Evolutionary conservation across 2,888 invertebrate genomes (phyloP).

Genomic region (Orthosia gracilis): DNA sequence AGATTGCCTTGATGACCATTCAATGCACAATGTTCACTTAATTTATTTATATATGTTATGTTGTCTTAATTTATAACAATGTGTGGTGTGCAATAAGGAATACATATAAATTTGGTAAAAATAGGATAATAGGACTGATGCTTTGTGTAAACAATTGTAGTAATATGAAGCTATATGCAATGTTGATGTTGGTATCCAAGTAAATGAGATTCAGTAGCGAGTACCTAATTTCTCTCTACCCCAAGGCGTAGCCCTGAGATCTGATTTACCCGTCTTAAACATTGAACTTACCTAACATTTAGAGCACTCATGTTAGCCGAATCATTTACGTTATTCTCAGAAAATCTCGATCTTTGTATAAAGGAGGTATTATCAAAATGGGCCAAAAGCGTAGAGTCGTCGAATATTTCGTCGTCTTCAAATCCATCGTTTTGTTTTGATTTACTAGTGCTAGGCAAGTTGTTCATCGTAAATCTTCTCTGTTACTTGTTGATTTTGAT

Average conservation of each 20-base stretch:
- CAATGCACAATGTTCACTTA: too few relatives aligned
- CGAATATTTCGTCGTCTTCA: slow-evolving; percentile 84
- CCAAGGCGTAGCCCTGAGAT: too few relatives aligned
- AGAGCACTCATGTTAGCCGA: slow-evolving; percentile 75
- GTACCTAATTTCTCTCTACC: too few relatives aligned
- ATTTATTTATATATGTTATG: too few relatives aligned
- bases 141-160: neutral
- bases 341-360: slow-evolving; percentile 72
- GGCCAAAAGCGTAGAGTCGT: slow-evolving; percentile 83
- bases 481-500: slow-evolving; percentile 13
- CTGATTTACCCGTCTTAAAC: too few relatives aligned
- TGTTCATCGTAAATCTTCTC: slow-evolving; percentile 68
- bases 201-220: neutral
- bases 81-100: neutral
- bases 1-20: too few relatives aligned
- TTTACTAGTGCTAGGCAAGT: slow-evolving; percentile 65
- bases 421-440: slow-evolving; percentile 70
- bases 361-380: slow-evolving; percentile 80
- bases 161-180: neutral
- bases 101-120: neutral
- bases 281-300: slow-evolving; percentile 81
- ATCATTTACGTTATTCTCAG: slow-evolving; percentile 73
- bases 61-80: neutral
- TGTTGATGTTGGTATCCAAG: neutral
- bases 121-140: neutral